phyloP scores from a whole-genome alignment of 1,140 invertebrate genomes.

The Aphaenogaster ashmeadi region DNA sequence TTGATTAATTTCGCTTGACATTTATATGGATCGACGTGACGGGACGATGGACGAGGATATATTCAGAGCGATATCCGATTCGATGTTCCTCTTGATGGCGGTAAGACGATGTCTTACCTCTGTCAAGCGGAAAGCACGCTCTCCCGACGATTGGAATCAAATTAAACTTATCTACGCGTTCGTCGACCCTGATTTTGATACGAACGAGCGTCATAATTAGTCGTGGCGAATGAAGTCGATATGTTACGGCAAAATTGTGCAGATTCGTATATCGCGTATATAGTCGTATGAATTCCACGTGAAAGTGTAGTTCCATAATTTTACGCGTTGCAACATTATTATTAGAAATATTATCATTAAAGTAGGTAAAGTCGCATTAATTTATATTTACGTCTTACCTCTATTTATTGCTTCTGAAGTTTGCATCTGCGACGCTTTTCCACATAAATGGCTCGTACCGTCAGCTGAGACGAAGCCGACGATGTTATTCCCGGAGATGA shows the following conservation, averaged over 20 bases:
- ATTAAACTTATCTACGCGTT: constrained; percentile 43
- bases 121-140: neutral
- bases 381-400: neutral
- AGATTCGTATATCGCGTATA: neutral
- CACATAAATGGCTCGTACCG: constrained; percentile 22
- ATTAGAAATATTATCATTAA: neutral
- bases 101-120: neutral
- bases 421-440: neutral
- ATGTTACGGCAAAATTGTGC: neutral
- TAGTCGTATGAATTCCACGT: neutral
- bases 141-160: constrained; percentile 5
- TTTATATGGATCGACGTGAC: constrained; percentile 38
- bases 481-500: constrained; percentile 57
- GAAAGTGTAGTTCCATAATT: neutral
- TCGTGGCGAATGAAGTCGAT: neutral
- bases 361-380: neutral
- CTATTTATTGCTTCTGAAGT: constrained; percentile 37
- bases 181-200: constrained; percentile 13
- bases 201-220: neutral
- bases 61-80: neutral
- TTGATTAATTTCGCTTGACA: constrained; percentile 37
- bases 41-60: constrained; percentile 7
- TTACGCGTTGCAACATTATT: neutral
- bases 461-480: constrained; percentile 30
- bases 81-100: neutral